These are phyloP conservation scores for Aethina tumida DNA, from an alignment of 1,140 invertebrate genomes.

Conservation along the genomic window DNA sequence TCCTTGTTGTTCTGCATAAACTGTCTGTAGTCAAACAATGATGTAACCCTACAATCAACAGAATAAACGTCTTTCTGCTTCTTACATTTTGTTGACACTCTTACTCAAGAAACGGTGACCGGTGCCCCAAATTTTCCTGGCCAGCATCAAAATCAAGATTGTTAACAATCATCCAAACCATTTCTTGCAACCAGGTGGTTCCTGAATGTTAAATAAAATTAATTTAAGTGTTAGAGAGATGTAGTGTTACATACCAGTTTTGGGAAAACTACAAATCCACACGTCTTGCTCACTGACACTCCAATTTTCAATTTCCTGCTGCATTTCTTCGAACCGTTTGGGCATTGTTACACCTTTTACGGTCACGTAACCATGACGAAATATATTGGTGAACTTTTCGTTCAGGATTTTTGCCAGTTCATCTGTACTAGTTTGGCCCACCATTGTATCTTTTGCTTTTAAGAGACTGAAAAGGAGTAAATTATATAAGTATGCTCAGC, in stretches of 20 bases:
- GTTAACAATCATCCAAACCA: constrained; percentile 45
- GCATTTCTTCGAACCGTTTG: constrained; percentile 16
- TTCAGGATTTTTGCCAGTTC: constrained; percentile 18
- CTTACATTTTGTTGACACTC: constrained; percentile 8
- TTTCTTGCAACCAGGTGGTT: constrained; percentile 51
- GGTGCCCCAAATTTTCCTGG: constrained; percentile 26
- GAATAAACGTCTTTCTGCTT: background rate
- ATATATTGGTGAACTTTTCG: constrained; percentile 21
- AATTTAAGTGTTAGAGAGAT: constrained; percentile 3
- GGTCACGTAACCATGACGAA: constrained; percentile 19
- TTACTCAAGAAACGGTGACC: constrained; percentile 40
- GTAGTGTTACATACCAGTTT: constrained; percentile 19
- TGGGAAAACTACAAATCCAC: constrained; percentile 27
- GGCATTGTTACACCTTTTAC: constrained; percentile 23
- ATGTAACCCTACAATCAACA: constrained; percentile 29
- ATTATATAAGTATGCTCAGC: too few species aligned
- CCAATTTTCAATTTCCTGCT: constrained; percentile 21
- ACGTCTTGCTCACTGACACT: constrained; percentile 23
- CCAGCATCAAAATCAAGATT: constrained; percentile 42
- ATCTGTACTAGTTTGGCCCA: too few species aligned
- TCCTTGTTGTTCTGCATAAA: constrained; percentile 23
- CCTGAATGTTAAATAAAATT: constrained; percentile 29
- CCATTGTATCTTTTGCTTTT: too few species aligned
- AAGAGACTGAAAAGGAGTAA: too few species aligned
- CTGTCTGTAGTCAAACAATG: constrained; percentile 31